phyloP scores from a whole-genome alignment of 1,140 invertebrate species.

The Matsumurasca onukii region DNA sequence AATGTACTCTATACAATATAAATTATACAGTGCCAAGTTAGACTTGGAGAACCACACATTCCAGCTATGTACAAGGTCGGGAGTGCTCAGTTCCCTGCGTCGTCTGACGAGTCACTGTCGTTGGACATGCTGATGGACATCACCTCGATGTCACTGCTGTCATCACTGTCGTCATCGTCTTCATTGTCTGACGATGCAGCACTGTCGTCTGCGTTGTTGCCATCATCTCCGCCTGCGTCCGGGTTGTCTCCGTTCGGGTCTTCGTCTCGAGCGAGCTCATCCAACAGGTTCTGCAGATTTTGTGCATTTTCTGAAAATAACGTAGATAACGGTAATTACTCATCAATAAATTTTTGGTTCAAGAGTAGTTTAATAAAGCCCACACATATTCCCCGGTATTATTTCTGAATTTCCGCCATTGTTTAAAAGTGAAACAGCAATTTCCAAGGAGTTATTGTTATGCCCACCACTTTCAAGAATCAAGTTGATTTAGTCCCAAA shows the following conservation, averaged over 20 bases:
- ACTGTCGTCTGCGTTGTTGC: conserved; percentile 37
- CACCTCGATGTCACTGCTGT: conserved; percentile 27
- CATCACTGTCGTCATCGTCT: conserved; percentile 32
- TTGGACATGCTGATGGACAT: neutral
- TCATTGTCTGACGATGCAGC: neutral
- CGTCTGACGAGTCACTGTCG: conserved; percentile 1
- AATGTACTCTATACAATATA: neutral
- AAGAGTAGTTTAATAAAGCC: neutral
- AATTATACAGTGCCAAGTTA: neutral
- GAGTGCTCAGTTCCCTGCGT: neutral
- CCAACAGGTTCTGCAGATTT: conserved; percentile 25
- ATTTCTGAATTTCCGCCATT: neutral
- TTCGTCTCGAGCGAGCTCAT: conserved; percentile 31
- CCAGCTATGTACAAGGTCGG: neutral
- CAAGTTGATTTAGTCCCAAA: too few relatives aligned
- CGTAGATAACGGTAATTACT: neutral
- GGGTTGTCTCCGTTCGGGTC: conserved; percentile 36
- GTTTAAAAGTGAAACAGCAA: neutral
- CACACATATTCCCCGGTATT: neutral
- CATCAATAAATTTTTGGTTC: neutral
- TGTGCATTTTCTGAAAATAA: conserved; percentile 33
- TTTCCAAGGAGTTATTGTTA: neutral
- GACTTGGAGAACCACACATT: neutral
- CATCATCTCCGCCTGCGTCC: conserved; percentile 37
- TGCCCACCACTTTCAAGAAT: too few relatives aligned